Conservation (phyloP, 2,797 vertebrate genomes). For the Caiman crocodilus region DNA sequence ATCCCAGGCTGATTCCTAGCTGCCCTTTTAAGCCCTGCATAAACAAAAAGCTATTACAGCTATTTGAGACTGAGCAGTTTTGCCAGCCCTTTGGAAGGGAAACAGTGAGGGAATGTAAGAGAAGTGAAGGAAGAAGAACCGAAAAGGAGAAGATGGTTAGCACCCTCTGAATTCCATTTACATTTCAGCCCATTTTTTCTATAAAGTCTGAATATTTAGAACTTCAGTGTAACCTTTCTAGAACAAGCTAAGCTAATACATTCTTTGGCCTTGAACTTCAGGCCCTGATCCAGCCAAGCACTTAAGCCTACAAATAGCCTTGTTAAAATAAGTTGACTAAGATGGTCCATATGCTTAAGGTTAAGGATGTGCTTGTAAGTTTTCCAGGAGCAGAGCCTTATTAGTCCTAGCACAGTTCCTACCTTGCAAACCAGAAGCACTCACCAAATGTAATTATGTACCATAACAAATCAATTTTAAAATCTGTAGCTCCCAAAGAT, state of each 20-base stretch:
- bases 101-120: constrained; percentile 36
- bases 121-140: constrained; percentile 5
- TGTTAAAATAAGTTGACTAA: constrained; percentile 4
- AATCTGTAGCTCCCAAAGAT: background rate
- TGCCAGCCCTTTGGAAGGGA: constrained; percentile 28
- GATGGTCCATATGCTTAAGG: background rate
- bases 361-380: background rate
- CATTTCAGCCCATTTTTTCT: background rate
- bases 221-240: background rate
- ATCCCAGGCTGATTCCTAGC: background rate
- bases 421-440: background rate
- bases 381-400: background rate
- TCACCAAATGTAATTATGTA: background rate
- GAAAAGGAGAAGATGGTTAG: background rate
- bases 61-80: constrained; percentile 27
- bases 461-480: background rate
- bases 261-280: background rate
- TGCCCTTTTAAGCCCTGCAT: background rate
- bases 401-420: background rate
- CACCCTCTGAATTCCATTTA: background rate
- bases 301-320: background rate
- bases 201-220: background rate
- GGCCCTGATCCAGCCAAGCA: background rate
- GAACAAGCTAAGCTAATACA: background rate
- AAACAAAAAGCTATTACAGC: constrained; percentile 33